phyloP scores from a whole-genome alignment of 2,113 vertebrate species.

The Canis aureus region DNA sequence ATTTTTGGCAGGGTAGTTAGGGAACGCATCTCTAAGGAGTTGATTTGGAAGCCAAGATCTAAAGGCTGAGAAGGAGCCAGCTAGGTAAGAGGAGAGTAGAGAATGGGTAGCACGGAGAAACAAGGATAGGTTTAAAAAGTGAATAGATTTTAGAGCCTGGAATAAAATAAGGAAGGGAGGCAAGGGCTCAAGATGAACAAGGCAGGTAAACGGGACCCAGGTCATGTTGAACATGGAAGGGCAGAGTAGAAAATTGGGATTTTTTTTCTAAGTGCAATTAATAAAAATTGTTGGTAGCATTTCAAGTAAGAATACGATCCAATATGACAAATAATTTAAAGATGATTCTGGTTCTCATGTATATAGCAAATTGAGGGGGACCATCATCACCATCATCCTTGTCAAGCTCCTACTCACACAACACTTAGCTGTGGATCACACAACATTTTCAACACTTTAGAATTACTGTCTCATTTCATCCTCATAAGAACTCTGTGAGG shows the following conservation, averaged over 20 bases:
- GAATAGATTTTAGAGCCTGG: neutral
- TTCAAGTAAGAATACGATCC: neutral
- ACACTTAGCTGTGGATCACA: neutral
- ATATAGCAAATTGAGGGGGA: neutral
- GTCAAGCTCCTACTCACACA: neutral
- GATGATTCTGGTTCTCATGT: neutral
- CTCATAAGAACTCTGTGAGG: neutral
- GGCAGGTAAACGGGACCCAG: neutral
- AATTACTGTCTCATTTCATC: neutral
- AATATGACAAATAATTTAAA: neutral
- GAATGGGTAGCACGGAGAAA: neutral
- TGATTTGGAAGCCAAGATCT: constrained; percentile 1
- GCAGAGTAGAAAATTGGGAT: neutral
- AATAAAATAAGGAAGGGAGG: neutral
- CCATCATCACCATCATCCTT: neutral
- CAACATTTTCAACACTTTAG: neutral
- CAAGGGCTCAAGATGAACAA: neutral
- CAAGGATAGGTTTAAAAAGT: neutral
- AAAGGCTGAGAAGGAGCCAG: neutral
- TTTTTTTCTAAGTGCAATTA: neutral
- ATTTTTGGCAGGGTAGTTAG: neutral
- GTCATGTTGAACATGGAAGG: neutral
- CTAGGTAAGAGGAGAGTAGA: neutral
- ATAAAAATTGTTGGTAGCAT: neutral
- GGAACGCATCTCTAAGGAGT: neutral